Base-by-base conservation (phyloP, 1,140 invertebrate species). In the Dendrolimus kikuchii region DNA sequence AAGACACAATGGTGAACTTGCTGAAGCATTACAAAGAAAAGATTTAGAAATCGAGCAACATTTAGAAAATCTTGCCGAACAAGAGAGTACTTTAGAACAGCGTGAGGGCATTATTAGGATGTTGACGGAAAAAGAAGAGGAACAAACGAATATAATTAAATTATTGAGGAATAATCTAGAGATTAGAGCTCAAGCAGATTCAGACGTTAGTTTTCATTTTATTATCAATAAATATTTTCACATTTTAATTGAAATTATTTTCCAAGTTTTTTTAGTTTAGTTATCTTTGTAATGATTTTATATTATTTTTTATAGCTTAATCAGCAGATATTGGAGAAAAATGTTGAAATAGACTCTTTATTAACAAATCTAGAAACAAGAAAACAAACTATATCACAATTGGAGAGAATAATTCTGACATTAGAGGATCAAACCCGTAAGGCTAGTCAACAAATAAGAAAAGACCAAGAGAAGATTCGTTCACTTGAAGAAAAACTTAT, bases 371-470 rank as follows among this genome's bases (percentile, higher is more conserved):
- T 86, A 38, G 70, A 77, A 61, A 73, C 59, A 43, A 70, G 69
- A 53, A 79, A 86, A 56, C 59, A 77, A 51, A 77, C 79, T 71
- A 77, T 83, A 48, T 59, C 59, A 40, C 62, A 86, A 55, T 48
- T 86, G 47, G 78, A 86, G 57, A 82, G 72, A 59, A 81, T 86
- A 6, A 73, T 86, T 39, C 61, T 82, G 41, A 68, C 74, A 10
- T 61, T 83, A 59, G 74, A 86, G 66, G 68, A 82, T 10, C 68
- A 80, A 63, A 59, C 62, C 40, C 55, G 62, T 36, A 74, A 74
- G 66, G 57, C 53, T 10, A 64, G 51, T 52, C 42, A 56, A 7
- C 68, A 77, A 57, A 77, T 53, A 60, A 67, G 53, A 58, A 77
- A 68, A 60, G 70, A 77, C 56, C 60, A 72, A 52, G 74, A 81